phyloP scores from a whole-genome alignment of 2,888 invertebrate species.

The Itoplectis maculator region DNA sequence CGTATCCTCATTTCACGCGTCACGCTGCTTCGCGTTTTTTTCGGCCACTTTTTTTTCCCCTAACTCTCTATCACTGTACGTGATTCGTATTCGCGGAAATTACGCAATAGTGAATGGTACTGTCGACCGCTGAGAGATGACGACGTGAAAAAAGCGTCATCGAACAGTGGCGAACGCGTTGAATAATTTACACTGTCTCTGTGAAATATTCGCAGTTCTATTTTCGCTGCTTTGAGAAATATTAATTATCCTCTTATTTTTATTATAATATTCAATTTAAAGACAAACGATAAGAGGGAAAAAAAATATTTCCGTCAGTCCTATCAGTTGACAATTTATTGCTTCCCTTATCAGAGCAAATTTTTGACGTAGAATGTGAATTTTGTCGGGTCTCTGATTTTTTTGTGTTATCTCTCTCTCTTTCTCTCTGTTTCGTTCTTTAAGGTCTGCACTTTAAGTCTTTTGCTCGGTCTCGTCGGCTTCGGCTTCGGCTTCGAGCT shows the following conservation, averaged over 20 bases:
- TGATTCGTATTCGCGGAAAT: constrained; percentile 47
- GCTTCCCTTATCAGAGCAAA: background rate
- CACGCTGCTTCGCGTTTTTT: constrained; percentile 11
- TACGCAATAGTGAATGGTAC: constrained; percentile 38
- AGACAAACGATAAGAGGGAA: background rate
- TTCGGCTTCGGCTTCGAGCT: background rate
- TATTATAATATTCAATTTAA: background rate
- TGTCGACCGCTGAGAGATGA: constrained; percentile 11
- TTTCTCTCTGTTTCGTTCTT: background rate
- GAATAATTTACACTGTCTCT: background rate
- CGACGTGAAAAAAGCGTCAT: constrained; percentile 17
- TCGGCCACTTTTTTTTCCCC: constrained; percentile 14
- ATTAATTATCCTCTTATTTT: background rate
- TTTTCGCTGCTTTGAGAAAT: background rate
- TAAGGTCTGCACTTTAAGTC: background rate
- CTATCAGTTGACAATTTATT: background rate
- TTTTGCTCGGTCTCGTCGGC: background rate
- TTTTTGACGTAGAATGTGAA: background rate
- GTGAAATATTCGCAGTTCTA: background rate
- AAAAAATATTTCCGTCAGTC: background rate
- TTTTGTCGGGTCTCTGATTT: background rate
- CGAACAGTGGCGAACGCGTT: background rate
- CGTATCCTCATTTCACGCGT: background rate
- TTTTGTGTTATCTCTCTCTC: background rate
- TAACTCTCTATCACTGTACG: background rate